Evolutionary conservation across 2,888 invertebrate species (phyloP).

Genomic region (Branchellion lobata): DNA sequence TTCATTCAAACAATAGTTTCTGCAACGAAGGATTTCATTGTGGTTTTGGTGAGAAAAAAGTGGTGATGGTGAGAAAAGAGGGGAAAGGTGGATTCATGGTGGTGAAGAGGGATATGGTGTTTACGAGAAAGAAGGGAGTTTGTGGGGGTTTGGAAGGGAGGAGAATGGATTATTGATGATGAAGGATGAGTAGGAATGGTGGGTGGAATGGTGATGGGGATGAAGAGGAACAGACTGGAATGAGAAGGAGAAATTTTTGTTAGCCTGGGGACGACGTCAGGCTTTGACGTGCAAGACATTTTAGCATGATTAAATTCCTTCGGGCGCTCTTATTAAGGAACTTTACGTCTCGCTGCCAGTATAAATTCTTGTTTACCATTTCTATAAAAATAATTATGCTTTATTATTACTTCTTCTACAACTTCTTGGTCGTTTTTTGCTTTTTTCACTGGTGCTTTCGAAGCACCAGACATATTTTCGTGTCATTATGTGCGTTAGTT

Average conservation of each 20-base stretch:
- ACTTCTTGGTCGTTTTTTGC: not conserved
- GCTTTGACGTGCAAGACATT: slow-evolving; percentile 32
- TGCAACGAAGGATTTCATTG: too few species aligned
- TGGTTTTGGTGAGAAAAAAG: too few species aligned
- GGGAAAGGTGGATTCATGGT: too few species aligned
- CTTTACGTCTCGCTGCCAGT: slow-evolving; percentile 10
- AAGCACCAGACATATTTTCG: too few species aligned
- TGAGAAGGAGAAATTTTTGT: not conserved
- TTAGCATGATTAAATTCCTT: slow-evolving; percentile 39
- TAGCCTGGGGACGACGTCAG: slow-evolving; percentile 15
- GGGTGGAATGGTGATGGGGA: not conserved
- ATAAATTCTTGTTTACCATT: slow-evolving; percentile 21
- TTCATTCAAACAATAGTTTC: too few species aligned
- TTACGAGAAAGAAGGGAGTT: not conserved
- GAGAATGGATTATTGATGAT: not conserved
- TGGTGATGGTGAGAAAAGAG: too few species aligned
- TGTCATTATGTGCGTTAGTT: too few species aligned
- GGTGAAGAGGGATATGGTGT: too few species aligned
- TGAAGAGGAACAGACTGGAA: not conserved
- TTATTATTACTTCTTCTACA: not conserved
- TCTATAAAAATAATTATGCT: slow-evolving; percentile 12
- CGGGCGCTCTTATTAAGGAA: slow-evolving; percentile 2
- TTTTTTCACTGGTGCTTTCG: not conserved
- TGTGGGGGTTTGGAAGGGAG: not conserved
- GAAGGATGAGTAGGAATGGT: too few species aligned